Evolutionary conservation across 1,140 invertebrate species (phyloP).

Genomic region (Zaprionus gabonicus): DNA sequence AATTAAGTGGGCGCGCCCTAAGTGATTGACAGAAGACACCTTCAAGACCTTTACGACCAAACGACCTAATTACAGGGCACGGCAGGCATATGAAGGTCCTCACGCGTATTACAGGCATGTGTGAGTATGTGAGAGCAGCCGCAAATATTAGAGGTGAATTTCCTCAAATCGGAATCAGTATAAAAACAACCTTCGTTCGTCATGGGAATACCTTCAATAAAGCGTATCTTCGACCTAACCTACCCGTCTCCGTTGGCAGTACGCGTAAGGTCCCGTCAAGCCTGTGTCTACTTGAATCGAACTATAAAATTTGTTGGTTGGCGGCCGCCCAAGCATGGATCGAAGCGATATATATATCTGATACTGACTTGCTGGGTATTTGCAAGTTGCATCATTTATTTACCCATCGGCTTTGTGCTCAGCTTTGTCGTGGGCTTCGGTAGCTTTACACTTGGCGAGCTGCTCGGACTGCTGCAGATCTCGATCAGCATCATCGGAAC

Average conservation of each 20-base stretch:
- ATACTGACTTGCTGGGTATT: not conserved
- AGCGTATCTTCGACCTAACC: not conserved
- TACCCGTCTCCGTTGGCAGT: not conserved
- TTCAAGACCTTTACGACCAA: not conserved
- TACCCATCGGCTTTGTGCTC: constrained; percentile 12
- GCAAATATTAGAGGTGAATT: not conserved
- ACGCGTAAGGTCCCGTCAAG: not conserved
- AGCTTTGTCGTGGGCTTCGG: not conserved
- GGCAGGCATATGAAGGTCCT: not conserved
- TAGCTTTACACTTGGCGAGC: not conserved
- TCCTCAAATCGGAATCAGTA: not conserved
- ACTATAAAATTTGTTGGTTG: constrained; percentile 11
- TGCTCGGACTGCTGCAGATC: not conserved
- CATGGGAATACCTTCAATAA: not conserved
- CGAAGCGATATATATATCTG: not conserved
- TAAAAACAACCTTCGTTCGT: not conserved
- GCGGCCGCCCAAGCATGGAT: not conserved
- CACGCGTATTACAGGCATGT: too few species aligned
- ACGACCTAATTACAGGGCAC: not conserved
- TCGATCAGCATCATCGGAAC: not conserved
- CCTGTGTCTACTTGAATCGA: constrained; percentile 6
- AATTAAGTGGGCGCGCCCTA: not conserved
- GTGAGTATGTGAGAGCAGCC: not conserved
- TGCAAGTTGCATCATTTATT: not conserved
- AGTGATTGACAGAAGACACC: not conserved